A percentile compares a stretch with the other conserved stretches of the same genome.
phyloP scores from a whole-genome alignment of 1,140 invertebrate genomes.

The Drosophila malerkotliana region DNA sequence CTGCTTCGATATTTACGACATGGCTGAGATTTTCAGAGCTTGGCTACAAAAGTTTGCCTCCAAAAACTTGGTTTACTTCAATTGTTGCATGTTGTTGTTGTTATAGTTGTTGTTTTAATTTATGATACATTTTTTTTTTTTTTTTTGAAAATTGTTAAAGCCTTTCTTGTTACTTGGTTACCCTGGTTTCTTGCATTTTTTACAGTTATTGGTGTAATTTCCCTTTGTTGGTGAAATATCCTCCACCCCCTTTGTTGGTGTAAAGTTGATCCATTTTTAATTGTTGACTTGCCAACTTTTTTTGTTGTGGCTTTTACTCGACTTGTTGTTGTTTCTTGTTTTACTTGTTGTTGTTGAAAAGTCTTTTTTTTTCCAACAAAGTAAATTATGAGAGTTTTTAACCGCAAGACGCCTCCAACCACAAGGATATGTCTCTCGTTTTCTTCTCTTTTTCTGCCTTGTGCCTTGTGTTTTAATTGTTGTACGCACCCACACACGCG shows the following conservation, averaged over 20 bases:
- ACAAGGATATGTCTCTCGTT: slow-evolving; percentile 20
- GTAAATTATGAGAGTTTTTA: slow-evolving; percentile 23
- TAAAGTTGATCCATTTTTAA: slow-evolving; percentile 1
- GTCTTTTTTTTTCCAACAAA: slow-evolving; percentile 5
- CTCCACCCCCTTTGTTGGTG: not conserved
- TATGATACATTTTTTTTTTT: slow-evolving; percentile 12
- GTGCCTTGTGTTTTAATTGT: slow-evolving; percentile 45
- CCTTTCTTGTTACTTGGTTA: not conserved
- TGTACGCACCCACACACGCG: slow-evolving; percentile 8
- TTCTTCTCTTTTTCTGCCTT: not conserved
- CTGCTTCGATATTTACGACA: slow-evolving; percentile 61
- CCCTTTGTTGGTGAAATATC: not conserved
- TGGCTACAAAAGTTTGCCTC: slow-evolving; percentile 39
- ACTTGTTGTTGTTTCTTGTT: not conserved
- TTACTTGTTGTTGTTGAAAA: slow-evolving; percentile 11
- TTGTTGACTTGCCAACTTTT: not conserved
- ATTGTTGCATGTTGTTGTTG: slow-evolving; percentile 16
- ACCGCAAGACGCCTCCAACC: slow-evolving; percentile 2
- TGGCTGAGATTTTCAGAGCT: slow-evolving; percentile 52
- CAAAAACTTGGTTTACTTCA: slow-evolving; percentile 45
- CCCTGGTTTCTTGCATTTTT: not conserved
- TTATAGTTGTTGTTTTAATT: slow-evolving; percentile 6
- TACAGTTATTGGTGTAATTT: not conserved
- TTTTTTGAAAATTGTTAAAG: not conserved
- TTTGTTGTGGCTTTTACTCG: not conserved